phyloP scores from a whole-genome alignment of 2,888 invertebrate species.

The Boloria euphrosyne region DNA sequence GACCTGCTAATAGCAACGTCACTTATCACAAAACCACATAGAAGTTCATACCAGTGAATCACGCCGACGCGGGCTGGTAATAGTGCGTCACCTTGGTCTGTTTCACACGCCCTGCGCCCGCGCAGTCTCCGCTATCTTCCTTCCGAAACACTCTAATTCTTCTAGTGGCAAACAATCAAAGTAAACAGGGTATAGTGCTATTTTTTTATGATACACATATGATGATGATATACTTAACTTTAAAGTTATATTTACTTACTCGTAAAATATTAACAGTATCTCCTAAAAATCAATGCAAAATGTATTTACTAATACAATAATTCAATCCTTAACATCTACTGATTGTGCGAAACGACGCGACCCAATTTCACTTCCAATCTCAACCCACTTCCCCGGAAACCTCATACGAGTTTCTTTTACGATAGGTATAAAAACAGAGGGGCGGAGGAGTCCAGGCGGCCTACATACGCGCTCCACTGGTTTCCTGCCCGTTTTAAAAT shows the following conservation, averaged over 20 bases:
- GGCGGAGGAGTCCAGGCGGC: conserved; percentile 67
- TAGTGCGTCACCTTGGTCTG: conserved; percentile 64
- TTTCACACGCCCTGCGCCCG: conserved; percentile 62
- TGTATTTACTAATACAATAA: neutral
- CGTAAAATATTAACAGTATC: too few species aligned
- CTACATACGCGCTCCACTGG: conserved; percentile 75
- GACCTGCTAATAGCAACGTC: conserved; percentile 56
- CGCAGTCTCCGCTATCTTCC: conserved; percentile 44
- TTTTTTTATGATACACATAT: neutral
- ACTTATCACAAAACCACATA: conserved; percentile 55
- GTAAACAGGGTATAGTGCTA: neutral
- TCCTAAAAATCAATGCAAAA: too few species aligned
- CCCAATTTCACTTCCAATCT: conserved; percentile 65
- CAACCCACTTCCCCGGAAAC: conserved; percentile 75
- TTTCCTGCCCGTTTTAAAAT: conserved; percentile 77
- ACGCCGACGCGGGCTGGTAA: conserved; percentile 34
- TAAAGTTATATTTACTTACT: too few species aligned
- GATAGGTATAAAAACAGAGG: conserved; percentile 66
- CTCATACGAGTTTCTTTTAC: conserved; percentile 60
- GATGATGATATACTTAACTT: neutral
- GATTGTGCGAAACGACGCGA: conserved; percentile 54
- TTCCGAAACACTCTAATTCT: conserved; percentile 34
- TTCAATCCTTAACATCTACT: conserved; percentile 21
- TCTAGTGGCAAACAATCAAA: conserved; percentile 12
- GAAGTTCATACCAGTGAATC: conserved; percentile 54